phyloP scores from a whole-genome alignment of 2,888 invertebrate species.

The Lycaena phlaeas region DNA sequence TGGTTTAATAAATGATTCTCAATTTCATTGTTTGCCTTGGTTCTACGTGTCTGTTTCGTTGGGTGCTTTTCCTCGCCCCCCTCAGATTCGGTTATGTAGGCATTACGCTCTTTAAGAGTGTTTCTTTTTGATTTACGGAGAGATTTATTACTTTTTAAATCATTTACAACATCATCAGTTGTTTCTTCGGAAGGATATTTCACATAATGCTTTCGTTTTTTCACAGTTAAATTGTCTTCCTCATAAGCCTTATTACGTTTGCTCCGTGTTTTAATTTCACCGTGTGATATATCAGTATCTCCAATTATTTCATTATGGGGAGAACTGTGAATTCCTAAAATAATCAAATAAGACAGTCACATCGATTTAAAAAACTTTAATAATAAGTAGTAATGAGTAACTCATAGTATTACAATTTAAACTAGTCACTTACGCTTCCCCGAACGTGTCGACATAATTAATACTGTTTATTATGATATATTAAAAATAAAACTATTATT shows the following conservation, averaged over 20 bases:
- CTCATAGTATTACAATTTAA: neutral
- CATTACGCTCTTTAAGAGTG: constrained; percentile 30
- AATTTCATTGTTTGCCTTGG: constrained; percentile 27
- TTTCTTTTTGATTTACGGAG: constrained; percentile 28
- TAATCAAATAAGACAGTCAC: constrained; percentile 8
- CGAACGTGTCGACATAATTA: constrained; percentile 57
- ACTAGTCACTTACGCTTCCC: constrained; percentile 48
- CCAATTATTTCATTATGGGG: constrained; percentile 28
- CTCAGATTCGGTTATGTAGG: constrained; percentile 17
- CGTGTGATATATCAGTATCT: constrained; percentile 20
- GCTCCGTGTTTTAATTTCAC: constrained; percentile 40
- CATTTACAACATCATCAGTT: constrained; percentile 14
- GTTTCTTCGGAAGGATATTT: constrained; percentile 39
- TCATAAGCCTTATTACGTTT: constrained; percentile 35
- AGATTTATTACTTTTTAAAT: constrained; percentile 15
- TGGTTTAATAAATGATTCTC: neutral
- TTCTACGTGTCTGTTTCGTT: constrained; percentile 32
- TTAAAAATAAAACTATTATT: neutral
- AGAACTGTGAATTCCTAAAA: constrained; percentile 47
- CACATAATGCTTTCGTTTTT: constrained; percentile 47
- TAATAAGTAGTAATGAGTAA: too few species aligned
- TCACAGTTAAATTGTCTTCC: constrained; percentile 24
- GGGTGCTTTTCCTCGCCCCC: constrained; percentile 19
- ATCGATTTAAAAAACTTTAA: too few species aligned
- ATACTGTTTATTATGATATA: neutral